Percentiles rank a stretch among this genome's conserved stretches.
These are phyloP conservation scores for Charina bottae DNA, from an alignment of 2,113 vertebrate species.

Conservation along the genomic window DNA sequence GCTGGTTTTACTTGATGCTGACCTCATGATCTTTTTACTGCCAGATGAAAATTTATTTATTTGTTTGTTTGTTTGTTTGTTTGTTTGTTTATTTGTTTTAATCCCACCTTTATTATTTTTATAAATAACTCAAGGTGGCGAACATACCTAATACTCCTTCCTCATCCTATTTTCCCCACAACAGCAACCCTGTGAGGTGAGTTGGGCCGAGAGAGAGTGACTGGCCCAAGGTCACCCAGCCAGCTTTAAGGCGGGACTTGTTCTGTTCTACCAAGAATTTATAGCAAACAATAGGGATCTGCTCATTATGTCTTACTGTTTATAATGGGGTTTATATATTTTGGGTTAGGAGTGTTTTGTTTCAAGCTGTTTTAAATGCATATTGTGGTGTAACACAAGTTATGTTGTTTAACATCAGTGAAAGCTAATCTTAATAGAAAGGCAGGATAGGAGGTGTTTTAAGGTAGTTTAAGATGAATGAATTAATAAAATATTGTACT, in stretches of 20 bases:
- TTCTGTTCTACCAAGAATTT: neutral
- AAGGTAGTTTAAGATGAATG: neutral
- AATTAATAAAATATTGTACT: conserved; percentile 6
- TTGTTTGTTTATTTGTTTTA: no score
- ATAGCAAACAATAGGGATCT: neutral
- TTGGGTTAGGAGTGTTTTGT: neutral
- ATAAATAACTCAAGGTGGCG: no score
- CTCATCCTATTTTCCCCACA: no score
- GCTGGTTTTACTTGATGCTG: neutral
- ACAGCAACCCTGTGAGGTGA: no score
- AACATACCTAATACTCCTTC: no score
- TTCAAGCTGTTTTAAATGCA: neutral
- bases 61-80: no score
- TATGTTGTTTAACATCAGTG: neutral
- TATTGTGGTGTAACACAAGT: neutral
- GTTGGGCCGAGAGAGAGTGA: no score
- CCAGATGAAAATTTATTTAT: neutral
- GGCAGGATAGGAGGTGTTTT: neutral
- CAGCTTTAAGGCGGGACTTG: no score
- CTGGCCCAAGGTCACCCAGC: no score
- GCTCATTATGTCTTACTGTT: neutral
- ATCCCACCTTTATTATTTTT: no score
- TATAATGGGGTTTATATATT: neutral
- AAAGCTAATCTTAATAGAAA: neutral
- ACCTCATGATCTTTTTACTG: neutral